Evolutionary conservation across 2,888 invertebrate species (phyloP).

Genomic region (Drosophila affinis): DNA sequence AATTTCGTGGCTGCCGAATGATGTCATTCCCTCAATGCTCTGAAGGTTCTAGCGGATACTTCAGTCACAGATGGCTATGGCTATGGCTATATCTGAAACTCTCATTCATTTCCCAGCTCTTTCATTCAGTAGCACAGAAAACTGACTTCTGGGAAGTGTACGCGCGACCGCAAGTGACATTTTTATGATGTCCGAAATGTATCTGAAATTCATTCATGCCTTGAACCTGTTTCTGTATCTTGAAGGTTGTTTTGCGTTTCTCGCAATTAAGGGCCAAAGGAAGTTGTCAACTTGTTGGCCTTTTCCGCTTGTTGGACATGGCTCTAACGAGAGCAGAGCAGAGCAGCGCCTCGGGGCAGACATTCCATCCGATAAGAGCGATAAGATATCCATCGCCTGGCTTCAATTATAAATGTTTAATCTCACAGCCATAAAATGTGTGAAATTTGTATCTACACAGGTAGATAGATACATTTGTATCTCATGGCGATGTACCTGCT

Average conservation of each 20-base stretch:
- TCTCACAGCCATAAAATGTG: slow-evolving; percentile 59
- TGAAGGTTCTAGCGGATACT: slow-evolving; percentile 4
- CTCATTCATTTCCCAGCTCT: slow-evolving; percentile 21
- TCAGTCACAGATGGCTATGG: slow-evolving; percentile 15
- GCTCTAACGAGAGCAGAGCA: neutral
- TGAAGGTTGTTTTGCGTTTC: slow-evolving; percentile 34
- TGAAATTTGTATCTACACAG: slow-evolving; percentile 67
- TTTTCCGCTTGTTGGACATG: slow-evolving; percentile 40
- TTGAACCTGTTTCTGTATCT: slow-evolving; percentile 49
- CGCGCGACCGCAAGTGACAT: slow-evolving; percentile 54
- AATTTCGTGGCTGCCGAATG: slow-evolving; percentile 38
- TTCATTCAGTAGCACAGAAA: slow-evolving; percentile 37
- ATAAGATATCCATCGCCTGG: slow-evolving; percentile 42
- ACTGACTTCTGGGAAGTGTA: slow-evolving; percentile 55
- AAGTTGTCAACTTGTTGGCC: slow-evolving; percentile 63
- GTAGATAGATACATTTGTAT: slow-evolving; percentile 71
- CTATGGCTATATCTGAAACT: neutral
- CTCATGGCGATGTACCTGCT: slow-evolving; percentile 57
- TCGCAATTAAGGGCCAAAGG: slow-evolving; percentile 63
- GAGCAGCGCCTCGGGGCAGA: too few species aligned
- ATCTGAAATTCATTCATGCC: slow-evolving; percentile 66
- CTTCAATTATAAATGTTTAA: slow-evolving; percentile 42
- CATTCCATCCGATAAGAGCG: neutral
- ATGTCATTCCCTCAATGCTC: slow-evolving; percentile 52
- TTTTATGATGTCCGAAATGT: slow-evolving; percentile 46